Conservation (phyloP, 1,140 invertebrate species). For the Drosophila yakuba region DNA sequence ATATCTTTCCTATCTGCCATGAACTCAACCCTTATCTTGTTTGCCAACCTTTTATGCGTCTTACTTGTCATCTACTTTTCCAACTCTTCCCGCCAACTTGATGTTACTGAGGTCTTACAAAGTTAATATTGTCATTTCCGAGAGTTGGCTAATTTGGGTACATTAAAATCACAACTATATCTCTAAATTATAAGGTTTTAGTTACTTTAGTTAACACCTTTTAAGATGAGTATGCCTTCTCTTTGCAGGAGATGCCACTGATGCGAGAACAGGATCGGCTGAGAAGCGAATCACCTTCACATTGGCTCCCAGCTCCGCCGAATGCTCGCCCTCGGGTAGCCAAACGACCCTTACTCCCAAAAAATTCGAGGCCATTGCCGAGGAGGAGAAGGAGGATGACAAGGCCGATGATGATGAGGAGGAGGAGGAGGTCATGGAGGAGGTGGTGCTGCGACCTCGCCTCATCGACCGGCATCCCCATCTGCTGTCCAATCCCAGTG, state of each 20-base stretch:
- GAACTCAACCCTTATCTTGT: conserved; percentile 38
- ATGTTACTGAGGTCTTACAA: no score
- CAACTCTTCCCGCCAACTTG: background rate
- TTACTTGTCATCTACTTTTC: conserved; percentile 22
- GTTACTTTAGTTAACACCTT: background rate
- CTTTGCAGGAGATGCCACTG: conserved; percentile 54
- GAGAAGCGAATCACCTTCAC: conserved; percentile 81
- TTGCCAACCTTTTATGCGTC: conserved; percentile 29
- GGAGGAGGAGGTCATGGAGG: conserved; percentile 64
- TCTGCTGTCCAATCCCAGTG: conserved; percentile 39
- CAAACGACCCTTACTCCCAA: conserved; percentile 67
- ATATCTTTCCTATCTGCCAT: conserved; percentile 37
- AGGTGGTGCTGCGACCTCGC: conserved; percentile 78
- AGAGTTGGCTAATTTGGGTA: background rate
- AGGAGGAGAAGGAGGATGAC: conserved; percentile 72
- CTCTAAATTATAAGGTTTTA: background rate
- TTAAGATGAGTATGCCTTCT: background rate
- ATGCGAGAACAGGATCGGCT: conserved; percentile 32
- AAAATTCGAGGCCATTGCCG: conserved; percentile 74
- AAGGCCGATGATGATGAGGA: conserved; percentile 71
- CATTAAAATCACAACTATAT: background rate
- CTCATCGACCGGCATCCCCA: conserved; percentile 76
- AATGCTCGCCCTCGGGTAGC: conserved; percentile 74
- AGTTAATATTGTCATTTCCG: background rate
- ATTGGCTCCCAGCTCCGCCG: conserved; percentile 50